Evolutionary conservation across 2,113 vertebrate genomes (phyloP), one percentile per base, ranked within the genome.

Genomic region (Ciconia maguari): DNA sequence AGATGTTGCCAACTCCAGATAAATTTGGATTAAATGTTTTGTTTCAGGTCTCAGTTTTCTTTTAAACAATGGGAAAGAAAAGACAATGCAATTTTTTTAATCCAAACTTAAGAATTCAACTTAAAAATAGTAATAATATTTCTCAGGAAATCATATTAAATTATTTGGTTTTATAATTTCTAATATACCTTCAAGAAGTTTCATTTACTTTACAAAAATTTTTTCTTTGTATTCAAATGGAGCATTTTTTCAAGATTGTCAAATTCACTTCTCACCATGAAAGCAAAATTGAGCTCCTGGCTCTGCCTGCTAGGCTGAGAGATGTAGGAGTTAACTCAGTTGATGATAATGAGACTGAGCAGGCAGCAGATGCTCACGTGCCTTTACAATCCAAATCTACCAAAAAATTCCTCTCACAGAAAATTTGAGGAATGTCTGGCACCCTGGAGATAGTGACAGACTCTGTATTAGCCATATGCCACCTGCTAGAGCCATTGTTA

Each of bases 351-450:
- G 98, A 99, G 98, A 97, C 98, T 94, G 97, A 98, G 97, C 98
- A 98, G 98, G 98, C 97, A 97, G 98, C 99, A 99, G 99, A 99
- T 99, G 99, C 98, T 99, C 99, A 97, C 98, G 98, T 99, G 99
- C 99, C 99, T 99, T 99, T 98, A 99, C 99, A 99, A 99, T 98
- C 97, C 98, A 96, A 97, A 97, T 94, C 93, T 94, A 93, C 97
- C 87, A 82, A 96, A 97, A 98, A 97, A 96, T 98, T 98, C 97
- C 93, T 97, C 94, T 96, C 98, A 94, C 96, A 94, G 96, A 96
- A 98, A 96, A 97, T 94, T 34, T 96, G 95, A 97, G 97, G 97
- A 98, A 97, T 97, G 97, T 96, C 96, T 98, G 98, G 96, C 98
- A 98, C 98, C 97, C 98, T 95, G 97, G 97, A 97, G 98, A 83